phyloP scores from a whole-genome alignment of 2,113 vertebrate species.

The Heterocephalus glaber region DNA sequence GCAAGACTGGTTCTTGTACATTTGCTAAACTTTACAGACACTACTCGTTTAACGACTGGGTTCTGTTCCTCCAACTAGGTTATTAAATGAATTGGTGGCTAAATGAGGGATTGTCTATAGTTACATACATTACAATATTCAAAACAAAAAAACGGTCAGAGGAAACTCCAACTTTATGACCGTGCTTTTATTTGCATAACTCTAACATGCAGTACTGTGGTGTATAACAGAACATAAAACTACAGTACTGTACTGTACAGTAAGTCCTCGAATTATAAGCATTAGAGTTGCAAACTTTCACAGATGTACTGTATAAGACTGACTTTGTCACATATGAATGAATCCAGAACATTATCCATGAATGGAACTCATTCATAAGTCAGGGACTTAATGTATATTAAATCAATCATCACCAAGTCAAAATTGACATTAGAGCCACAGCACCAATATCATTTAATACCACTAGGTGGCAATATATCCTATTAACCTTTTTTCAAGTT shows the following conservation, averaged over 20 bases:
- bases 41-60: neutral
- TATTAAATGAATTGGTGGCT: neutral
- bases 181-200: neutral
- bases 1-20: neutral
- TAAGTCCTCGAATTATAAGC: neutral
- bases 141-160: neutral
- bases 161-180: neutral
- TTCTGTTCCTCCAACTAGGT: neutral
- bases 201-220: neutral
- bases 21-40: neutral
- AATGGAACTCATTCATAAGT: neutral
- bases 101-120: neutral
- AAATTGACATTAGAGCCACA: neutral
- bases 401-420: neutral
- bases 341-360: neutral
- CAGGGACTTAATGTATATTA: neutral
- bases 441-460: neutral
- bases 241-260: neutral
- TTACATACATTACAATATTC: neutral
- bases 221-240: neutral
- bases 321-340: neutral
- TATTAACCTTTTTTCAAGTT: conserved; percentile 6
- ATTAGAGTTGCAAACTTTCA: neutral
- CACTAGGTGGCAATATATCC: conserved; percentile 72
- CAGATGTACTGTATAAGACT: neutral